Evolutionary conservation across 2,888 invertebrate genomes (phyloP), one percentile per base, ranked within the genome.

Genomic region (Terebella lapidaria): DNA sequence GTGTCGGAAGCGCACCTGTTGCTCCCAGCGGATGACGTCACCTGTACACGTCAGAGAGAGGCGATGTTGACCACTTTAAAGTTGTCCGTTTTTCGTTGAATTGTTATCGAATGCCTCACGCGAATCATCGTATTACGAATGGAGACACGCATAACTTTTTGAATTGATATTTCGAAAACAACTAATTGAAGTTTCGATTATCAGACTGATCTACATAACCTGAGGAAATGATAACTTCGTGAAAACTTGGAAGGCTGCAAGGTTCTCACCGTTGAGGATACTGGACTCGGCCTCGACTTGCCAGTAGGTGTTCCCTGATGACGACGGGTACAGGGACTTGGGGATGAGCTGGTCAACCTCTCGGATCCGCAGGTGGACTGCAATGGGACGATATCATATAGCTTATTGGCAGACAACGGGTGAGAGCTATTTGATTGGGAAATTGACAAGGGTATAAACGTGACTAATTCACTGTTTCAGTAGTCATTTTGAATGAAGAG

Each of bases 291-390:
- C 74, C 63, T 81, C 79, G 27, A 81, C 75, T 58, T 78, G 77
- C 81, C 81, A 81, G 70, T 77, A 81, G 20, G 78, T 77, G 62
- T 79, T 80, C 2, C 78, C 81, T 3, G 80, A 79, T 27, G 77
- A 77, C 0, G 80, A 77, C 1, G 81, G 80, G 51, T 78, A 77
- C 45, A 80, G 66, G 0, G 80, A 78, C 45, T 78, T 71, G 22
- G 81, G 79, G 56, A 77, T 74, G 59, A 78, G 73, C 61, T 79
- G 79, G 63, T 81, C 80, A 70, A 80, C 78, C n/a, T 77, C 76
- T 3, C 81, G 74, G 54, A 81, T 78, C 2, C 81, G 76, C 63
- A 81, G 72, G 66, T 80, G 80, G 28, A 80, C 80, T 80, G 67
- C 15, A 67, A 68, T 15, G 22, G n/a, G 4, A 53, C n/a, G 27